phyloP scores from a whole-genome alignment of 2,797 vertebrate species.

The Onychomys torridus region DNA sequence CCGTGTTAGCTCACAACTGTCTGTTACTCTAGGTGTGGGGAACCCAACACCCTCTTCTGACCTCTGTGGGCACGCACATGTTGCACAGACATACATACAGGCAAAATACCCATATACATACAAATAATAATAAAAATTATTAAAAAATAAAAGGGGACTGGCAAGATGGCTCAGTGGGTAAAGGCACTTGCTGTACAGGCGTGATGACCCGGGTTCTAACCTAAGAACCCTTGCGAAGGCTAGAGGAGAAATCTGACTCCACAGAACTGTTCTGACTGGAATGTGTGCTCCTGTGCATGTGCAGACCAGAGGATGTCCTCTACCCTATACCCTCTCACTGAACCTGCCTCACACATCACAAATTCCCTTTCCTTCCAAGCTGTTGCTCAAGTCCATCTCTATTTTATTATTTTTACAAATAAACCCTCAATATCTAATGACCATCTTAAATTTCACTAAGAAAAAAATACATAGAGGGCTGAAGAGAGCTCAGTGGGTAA shows the following conservation, averaged over 20 bases:
- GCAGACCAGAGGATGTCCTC: no score
- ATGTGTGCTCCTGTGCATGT: not conserved
- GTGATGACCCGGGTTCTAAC: not conserved
- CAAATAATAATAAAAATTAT: not conserved
- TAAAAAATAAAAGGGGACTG: not conserved
- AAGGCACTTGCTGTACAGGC: not conserved
- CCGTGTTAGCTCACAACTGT: not conserved
- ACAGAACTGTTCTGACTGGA: not conserved
- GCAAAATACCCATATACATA: not conserved
- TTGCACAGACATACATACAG: not conserved
- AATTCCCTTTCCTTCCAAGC: not conserved
- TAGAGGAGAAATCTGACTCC: not conserved
- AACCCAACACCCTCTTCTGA: not conserved
- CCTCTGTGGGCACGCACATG: not conserved
- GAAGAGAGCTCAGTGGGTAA: not conserved
- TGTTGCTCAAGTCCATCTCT: not conserved
- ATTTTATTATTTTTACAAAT: not conserved
- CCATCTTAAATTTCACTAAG: not conserved
- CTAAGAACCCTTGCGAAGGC: not conserved
- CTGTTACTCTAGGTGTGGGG: not conserved
- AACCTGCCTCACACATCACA: not conserved
- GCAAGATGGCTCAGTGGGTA: not conserved
- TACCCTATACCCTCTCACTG: no score
- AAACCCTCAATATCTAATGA: conserved; percentile 46
- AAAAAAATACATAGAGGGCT: not conserved